Base-by-base conservation (phyloP, 2,113 vertebrate species). In the Columba livia region DNA sequence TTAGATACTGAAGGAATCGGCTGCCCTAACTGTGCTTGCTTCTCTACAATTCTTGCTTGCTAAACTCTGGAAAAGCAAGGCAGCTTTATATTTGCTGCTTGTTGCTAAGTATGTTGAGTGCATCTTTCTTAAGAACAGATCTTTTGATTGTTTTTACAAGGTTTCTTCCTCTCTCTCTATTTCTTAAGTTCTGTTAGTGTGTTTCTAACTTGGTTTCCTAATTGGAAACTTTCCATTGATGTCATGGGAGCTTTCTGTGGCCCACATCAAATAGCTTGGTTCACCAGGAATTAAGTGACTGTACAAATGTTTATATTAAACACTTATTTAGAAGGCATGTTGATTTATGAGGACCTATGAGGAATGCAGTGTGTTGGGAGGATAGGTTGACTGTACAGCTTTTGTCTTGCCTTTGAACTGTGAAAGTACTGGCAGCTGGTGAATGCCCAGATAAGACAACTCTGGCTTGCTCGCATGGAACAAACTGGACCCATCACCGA, bases 271-370 rank as follows among this genome's bases (percentile, higher is more conserved):
- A 79, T 28, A 77, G 77, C 57, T 48, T 11, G 32, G 53, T 71
- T 92, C 75, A 86, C 53, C 57, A 84, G 95, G 82, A 81, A 57
- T 61, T 88, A 66, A 74, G 92, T 95, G 88, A 93, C 96, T 96
- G 74, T 83, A 58, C 81, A 89, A 95, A 96, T 94, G 88, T 94
- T 97, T 87, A 67, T 91, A 77, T 96, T 79, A 90, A 95, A 72
- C 69, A 74, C 93, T 95, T 94, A 20, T 84, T 92, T 94, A 79
- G 88, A 32, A 90, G 88, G 92, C 88, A 81, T 72, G 93, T 84
- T 96, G 95, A 81, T 81, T 94, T 88, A 78, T 0, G 62, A 82
- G 92, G 84, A 87, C 80, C 65, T 75, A 12, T 75, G 92, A 54
- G 94, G 95, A 25, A 53, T 78, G 72, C 64, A 89, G 84, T 88